Base-by-base conservation (phyloP, 2,888 invertebrate genomes). In the Athripsodes cinereus region DNA sequence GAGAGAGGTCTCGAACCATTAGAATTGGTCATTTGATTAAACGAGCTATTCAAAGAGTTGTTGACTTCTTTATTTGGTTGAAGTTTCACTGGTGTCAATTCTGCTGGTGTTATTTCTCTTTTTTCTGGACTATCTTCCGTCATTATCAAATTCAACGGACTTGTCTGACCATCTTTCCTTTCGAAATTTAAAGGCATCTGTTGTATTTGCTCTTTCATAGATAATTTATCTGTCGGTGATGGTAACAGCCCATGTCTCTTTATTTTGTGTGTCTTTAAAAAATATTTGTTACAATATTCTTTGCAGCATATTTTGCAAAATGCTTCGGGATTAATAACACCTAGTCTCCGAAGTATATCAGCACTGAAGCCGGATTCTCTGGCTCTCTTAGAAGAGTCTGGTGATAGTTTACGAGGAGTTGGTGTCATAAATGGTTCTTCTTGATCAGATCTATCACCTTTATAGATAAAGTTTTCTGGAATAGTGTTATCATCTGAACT, bases 271-370 rank as follows among this genome's bases (percentile, higher is more conserved):
- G 92, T 92, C 55, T 92, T 82, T 47, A 97, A 79, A 69, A 95
- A 95, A 70, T 94, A 94, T 72, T 93, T 93, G 71, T 93, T 95
- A 71, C 91, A 92, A 70, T 94, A 94, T 71, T 94, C 93, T 70
- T 93, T 92, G 73, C 91, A 90, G 72, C 95, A 95, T 59, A 94
- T 84, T 72, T 94, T 92, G 72, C 95, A 95, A 72, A 92, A 94
- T n/a, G 92, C 92, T 68, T 94, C 92, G 1, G 89, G 88, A 72
- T 90, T 89, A 67, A 87, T 81, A 31, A 92, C 90, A 35, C 92
- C 92, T 58, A 92, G 78, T 58, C 88, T 84, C 22, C 88, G 81
- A 34, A 91, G 75, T 53, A 87, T 86, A 58, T 90, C 91, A 2
- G 81, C 82, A 55, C 86, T 84, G 67, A 90, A 84, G 57, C 85